Base-by-base conservation (phyloP, 1,140 invertebrate species). In the Aphelenchoides besseyi region DNA sequence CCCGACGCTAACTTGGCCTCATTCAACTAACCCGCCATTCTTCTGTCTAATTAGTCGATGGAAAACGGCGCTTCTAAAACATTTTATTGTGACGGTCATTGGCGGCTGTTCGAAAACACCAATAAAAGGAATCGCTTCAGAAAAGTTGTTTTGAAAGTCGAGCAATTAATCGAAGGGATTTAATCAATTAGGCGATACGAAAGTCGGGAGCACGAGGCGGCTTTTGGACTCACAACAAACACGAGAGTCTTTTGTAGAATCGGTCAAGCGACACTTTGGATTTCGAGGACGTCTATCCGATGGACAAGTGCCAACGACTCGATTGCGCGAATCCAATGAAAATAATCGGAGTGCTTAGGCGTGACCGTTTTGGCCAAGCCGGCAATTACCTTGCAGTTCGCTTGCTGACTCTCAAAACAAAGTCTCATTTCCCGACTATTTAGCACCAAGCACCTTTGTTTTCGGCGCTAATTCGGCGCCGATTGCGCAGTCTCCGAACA, bases 11-110 rank as follows among this genome's bases (percentile, higher is more conserved):
- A n/a, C n/a, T n/a, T n/a, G n/a, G n/a, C 41, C 41, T 48, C 41
- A 23, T 48, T 23, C 41, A 23, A 12, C 41, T 23, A 12, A 23
- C 41, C 41, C 41, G 41, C 41, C 41, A 48, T 48, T 48, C 41
- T 48, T 48, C 41, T 48, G 41, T 48, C 41, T 48, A 48, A 48
- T 48, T 48, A 48, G 41, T 48, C 41, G 41, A 48, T 48, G 41
- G 41, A 48, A 48, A 48, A 12, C 12, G 41, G 41, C n/a, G n/a
- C n/a, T n/a, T n/a, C n/a, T n/a, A n/a, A n/a, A n/a, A n/a, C n/a
- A n/a, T n/a, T n/a, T n/a, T n/a, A n/a, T n/a, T n/a, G n/a, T n/a
- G n/a, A n/a, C n/a, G n/a, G n/a, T n/a, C n/a, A n/a, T n/a, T n/a
- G n/a, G n/a, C n/a, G n/a, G n/a, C n/a, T n/a, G n/a, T n/a, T n/a